Evolutionary conservation across 1,140 invertebrate species (phyloP), one percentile per base, ranked within the genome.

Genomic region (Eufriesea mexicana): DNA sequence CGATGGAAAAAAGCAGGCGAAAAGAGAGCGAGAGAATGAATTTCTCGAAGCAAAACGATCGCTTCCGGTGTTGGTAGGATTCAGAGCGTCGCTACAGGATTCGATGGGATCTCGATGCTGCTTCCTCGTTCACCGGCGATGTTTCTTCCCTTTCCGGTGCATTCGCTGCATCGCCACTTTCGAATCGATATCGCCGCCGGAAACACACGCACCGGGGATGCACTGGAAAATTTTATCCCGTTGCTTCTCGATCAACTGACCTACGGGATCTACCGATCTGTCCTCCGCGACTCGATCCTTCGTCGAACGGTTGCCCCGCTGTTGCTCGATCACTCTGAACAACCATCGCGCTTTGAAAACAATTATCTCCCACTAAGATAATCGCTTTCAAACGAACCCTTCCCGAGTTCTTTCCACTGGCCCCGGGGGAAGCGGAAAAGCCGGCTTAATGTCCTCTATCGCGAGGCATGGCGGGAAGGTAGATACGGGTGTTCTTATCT

Each of bases 131-230:
- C 25, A 51, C 42, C 62, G 23, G 9, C 23, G 54, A 35, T 54
- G 72, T 28, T 25, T 76, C 66, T 84, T 80, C 66, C 72, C 25
- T 57, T 57, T 67, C 70, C 61, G 68, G 54, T 67, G 47, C 70
- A 57, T 55, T 64, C 59, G 67, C 51, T 67, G 57, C 62, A 74
- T 78, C 61, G 66, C 72, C 68, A 25, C 59, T 75, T 59, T 12
- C 66, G 66, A 87, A 87, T 87, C 86, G 77, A 87, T 87, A 87
- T n/a, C 71, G 28, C 72, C 57, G 16, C 25, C 67, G 73, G 81
- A 87, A 80, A 87, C 68, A 85, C 42, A 72, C 66, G 75, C 57
- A 51, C 28, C 61, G 85, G 45, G 73, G 47, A 57, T 83, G 66
- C 64, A 66, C n/a, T 54, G 35, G 49, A 61, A 49, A 28, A 51